Base-by-base conservation (phyloP, 1,140 invertebrate genomes). In the Cherax quadricarinatus region DNA sequence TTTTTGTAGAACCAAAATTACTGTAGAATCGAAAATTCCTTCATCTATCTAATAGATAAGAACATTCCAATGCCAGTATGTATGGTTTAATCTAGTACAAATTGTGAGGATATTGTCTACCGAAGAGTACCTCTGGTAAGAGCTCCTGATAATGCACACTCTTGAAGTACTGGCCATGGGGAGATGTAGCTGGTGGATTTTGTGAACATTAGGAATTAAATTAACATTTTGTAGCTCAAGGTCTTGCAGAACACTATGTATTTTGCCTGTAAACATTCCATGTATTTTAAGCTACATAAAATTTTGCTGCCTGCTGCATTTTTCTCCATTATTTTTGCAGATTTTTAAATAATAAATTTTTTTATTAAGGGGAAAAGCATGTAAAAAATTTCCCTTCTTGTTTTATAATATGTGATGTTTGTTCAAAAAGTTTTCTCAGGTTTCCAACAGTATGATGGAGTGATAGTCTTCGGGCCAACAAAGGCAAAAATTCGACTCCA, bases 81-180 rank as follows among this genome's bases (percentile, higher is more conserved):
- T 83, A 83, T 21, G 51, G 81, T 83, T 18, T 83, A 57, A 83
- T 83, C 81, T 83, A 83, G 81, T 83, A 83, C 81, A 83, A 83
- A 83, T 57, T 83, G 57, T 48, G 24, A 57, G 81, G 51, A 57
- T 60, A 83, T 66, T 66, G 18, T 66, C 12, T 66, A 66, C 62
- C 10, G 62, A 66, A 18, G 14, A 66, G 62, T 66, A 66, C 62
- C 16, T 66, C 62, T 66, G 62, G 18, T 66, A 66, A 16, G 16
- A 66, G 18, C 62, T 10, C 57, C 14, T 18, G 16, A 16, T 66
- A 16, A 18, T 66, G 62, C 18, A 16, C 62, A 21, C 62, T 21
- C 62, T 5, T 66, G 12, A 66, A 66, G 4, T 21, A 4, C 12
- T 16, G 62, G 62, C 10, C 62, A 66, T 21, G 62, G 62, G 62